Evolutionary conservation across 2,797 vertebrate species (phyloP).

Genomic region (Neostethus bicornis): DNA sequence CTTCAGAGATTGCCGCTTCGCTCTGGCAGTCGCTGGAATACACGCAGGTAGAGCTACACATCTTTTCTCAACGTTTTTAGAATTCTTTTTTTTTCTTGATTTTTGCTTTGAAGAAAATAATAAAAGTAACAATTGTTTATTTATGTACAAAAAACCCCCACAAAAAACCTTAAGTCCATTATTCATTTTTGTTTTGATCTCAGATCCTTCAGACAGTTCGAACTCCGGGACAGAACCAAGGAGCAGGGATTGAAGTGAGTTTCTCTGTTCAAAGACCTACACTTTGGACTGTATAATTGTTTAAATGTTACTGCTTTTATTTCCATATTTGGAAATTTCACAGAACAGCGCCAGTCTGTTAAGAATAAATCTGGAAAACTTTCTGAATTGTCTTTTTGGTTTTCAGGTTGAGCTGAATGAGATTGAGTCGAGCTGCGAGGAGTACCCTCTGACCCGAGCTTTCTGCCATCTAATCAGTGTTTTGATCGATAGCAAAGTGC

Average conservation of each 20-base stretch:
- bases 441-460: conserved; percentile 91
- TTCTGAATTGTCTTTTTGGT: too few relatives aligned
- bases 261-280: not conserved
- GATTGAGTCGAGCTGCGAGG: conserved; percentile 96
- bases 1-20: conserved; percentile 95
- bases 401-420: conserved; percentile 94
- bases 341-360: too few relatives aligned
- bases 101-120: too few relatives aligned
- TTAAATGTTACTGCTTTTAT: too few relatives aligned
- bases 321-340: too few relatives aligned
- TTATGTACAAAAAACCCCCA: too few relatives aligned
- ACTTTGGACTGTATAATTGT: not conserved
- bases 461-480: conserved; percentile 96
- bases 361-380: too few relatives aligned
- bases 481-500: conserved; percentile 92
- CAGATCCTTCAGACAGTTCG: conserved; percentile 95
- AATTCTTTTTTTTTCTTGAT: too few relatives aligned
- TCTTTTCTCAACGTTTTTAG: not conserved
- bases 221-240: conserved; percentile 90
- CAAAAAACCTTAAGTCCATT: too few relatives aligned
- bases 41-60: conserved; percentile 82
- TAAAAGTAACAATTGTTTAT: too few relatives aligned
- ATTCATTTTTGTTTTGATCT: not conserved
- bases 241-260: conserved; percentile 93
- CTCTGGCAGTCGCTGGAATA: conserved; percentile 98